Evolutionary conservation across 2,797 vertebrate species (phyloP), one percentile per base, ranked within the genome.

Genomic region (Tapera naevia): DNA sequence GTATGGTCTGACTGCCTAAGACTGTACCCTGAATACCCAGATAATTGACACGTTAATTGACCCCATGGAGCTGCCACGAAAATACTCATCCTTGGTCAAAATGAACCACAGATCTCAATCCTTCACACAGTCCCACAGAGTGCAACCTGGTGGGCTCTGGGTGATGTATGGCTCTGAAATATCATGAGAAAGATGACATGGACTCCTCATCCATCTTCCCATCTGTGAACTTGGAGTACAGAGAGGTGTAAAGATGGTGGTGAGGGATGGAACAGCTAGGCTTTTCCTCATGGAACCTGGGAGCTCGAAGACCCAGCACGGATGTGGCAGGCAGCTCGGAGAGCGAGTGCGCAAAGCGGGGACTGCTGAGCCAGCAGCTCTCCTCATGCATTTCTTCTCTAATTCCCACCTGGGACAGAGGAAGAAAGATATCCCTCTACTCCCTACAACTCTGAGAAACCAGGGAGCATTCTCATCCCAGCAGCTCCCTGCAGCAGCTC

Each of bases 281-380:
- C 81, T 69, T 67, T 2, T 0, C 72, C 67, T 69, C 1, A 0
- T 5, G 0, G 53, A 25, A 37, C 33, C 83, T 30, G 65, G 78
- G 73, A 89, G 72, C 15, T 37, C 9, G 0, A 70, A 45, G 56
- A 28, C 19, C 54, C 74, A 17, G 73, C 57, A 22, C 16, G 32
- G 87, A 39, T 24, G 13, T 67, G 64, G 62, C 86, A 45, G 1
- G 1, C 48, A 74, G 91, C 91, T 79, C 6, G 1, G 86, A 62
- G 37, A 64, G 14, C 1, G 8, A 70, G 62, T 4, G 0, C 0
- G 0, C 4, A 1, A 7, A 33, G 50, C 0, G 0, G 73, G 70
- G 32, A 35, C 54, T 69, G 67, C 62, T 7, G 75, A 91, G 80
- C 78, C 66, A 64, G 91, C 86, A 71, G 54, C 61, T 15, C n/a